Base-by-base conservation (phyloP, 2,888 invertebrate genomes). In the Chrysopilus asiliformis region DNA sequence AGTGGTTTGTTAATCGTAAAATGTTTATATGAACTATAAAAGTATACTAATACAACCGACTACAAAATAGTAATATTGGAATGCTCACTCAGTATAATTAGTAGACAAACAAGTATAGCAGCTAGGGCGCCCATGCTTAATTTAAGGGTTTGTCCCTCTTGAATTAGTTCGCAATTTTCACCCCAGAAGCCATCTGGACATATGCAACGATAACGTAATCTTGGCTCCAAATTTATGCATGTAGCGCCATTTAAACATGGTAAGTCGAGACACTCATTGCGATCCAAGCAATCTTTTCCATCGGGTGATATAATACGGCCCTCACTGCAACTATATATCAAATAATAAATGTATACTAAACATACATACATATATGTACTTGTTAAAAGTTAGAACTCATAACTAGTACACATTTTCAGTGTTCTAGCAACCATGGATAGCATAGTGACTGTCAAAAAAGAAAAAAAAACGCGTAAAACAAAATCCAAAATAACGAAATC, bases 121-220 rank as follows among this genome's bases (percentile, higher is more conserved):
- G 94, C 90, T 51, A 98, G 73, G 44, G 95, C 95, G 49, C 93
- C 91, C 79, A 89, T 89, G 69, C 93, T 90, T 59, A 97, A 77
- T 58, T 91, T 90, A 54, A 95, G 74, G 46, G 89, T 89, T 68
- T 89, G 89, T 52, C 90, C 91, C 61, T 94, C 91, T 59, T 89
- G 86, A 46, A 87, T 80, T 49, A 89, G 77, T 60, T 89, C 90
- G 67, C 94, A 93, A 68, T 87, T 86, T 62, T 86, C 85, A 53
- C 91, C 91, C 81, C 86, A 87, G 68, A 81, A 91, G 47, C 90
- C 89, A 52, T 87, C 85, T 30, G 82, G 84, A 57, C 91, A 93
- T 52, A 83, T 79, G 68, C 93, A 93, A 59, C 84, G 79, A 60
- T 80, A 84, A 17, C 82, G 73, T 54, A 85, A 73, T 50, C 80